Base-by-base conservation (phyloP, 2,797 vertebrate genomes). In the Gambusia yucatana region DNA sequence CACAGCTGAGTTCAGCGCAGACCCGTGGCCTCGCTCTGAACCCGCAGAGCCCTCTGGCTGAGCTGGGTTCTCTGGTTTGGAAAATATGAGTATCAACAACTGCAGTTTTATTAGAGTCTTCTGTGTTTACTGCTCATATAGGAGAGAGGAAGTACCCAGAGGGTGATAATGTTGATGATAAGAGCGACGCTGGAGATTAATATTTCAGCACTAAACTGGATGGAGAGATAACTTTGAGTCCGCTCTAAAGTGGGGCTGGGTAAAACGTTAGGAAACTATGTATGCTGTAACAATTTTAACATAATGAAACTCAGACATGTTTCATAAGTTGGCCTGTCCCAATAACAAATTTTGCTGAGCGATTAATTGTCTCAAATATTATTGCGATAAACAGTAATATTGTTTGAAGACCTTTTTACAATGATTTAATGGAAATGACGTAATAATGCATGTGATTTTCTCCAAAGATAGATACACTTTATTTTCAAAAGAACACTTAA, bases 31-130 rank as follows among this genome's bases (percentile, higher is more conserved):
- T 11, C 73, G 20, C 36, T 41, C 63, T 63, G 33, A 63, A 63
- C 61, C 36, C 33, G 5, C 16, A 11, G 63, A 25, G 63, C 3
- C 65, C 59, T 81, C 55, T 80, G 59, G 75, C 82, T 50, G 36
- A 67, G 72, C 75, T 79, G 77, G 77, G 48, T 92, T 92, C 87
- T 88, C 79, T 77, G 81, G 90, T 90, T 88, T 43, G 73, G 67
- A 82, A 81, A 81, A 86, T 86, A 84, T 89, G 75, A 85, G 82
- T 90, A 47, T 47, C 89, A 87, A 55, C 86, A 46, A 41, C 0
- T 4, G 44, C 52, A 3, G 43, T 73, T 91, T 93, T 92, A 92
- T 90, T 73, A 77, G 55, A 77, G 25, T 73, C 52, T 50, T 85
- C 67, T 1, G 0, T 78, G 73, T 85, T 81, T 81, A 83, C 74